These are phyloP conservation scores for Esperia sulphurella DNA, from an alignment of 2,888 invertebrate species.

Conservation along the genomic window DNA sequence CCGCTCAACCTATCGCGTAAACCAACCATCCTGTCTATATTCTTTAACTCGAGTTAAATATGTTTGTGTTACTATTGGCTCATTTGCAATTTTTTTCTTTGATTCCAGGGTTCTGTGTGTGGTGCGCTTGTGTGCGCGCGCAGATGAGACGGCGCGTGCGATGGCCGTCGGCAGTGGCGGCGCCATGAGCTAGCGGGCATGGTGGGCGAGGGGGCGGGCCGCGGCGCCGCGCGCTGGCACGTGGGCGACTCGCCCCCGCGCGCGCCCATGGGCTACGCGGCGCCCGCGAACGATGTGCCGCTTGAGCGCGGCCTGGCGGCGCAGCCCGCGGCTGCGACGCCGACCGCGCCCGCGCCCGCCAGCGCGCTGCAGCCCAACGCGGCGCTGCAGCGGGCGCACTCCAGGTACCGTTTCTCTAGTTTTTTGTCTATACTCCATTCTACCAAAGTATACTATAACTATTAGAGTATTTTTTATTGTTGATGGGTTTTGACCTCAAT, in stretches of 20 bases:
- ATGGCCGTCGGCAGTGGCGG: conserved; percentile 45
- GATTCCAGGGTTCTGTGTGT: background rate
- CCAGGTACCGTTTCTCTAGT: too few species aligned
- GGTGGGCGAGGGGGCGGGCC: conserved; percentile 82
- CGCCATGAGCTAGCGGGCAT: conserved; percentile 76
- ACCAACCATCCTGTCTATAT: too few species aligned
- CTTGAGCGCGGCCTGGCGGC: conserved; percentile 73
- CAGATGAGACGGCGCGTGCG: conserved; percentile 56
- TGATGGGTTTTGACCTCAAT: too few species aligned
- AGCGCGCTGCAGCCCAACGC: conserved; percentile 42
- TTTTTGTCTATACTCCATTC: too few species aligned
- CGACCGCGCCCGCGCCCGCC: conserved; percentile 64
- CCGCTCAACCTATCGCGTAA: too few species aligned
- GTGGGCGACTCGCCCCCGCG: conserved; percentile 81
- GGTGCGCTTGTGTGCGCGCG: background rate
- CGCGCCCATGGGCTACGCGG: conserved; percentile 78
- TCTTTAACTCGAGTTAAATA: too few species aligned
- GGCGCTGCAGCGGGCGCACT: conserved; percentile 85
- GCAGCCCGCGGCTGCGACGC: conserved; percentile 67
- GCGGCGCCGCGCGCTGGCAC: conserved; percentile 81
- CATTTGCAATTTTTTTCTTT: background rate
- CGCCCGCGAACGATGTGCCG: conserved; percentile 79
- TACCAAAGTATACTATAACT: too few species aligned
- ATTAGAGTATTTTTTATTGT: too few species aligned
- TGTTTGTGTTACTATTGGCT: too few species aligned